These are phyloP conservation scores for Triplophysa siluroides DNA, from an alignment of 2,113 vertebrate genomes.

Conservation along the genomic window DNA sequence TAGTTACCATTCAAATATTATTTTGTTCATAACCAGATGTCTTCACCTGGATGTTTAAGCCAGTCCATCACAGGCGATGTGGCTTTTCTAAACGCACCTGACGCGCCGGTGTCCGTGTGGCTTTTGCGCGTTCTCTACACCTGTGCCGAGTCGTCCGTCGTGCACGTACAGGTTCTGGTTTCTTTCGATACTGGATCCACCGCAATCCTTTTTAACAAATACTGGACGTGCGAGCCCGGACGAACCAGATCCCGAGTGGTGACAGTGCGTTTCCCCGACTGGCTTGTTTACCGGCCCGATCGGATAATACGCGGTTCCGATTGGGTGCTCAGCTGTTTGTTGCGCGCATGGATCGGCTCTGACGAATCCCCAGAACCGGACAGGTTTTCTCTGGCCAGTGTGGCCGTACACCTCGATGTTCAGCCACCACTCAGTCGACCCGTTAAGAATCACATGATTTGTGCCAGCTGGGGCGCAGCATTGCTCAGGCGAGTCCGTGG, in stretches of 20 bases:
- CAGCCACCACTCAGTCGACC: slow-evolving; percentile 65
- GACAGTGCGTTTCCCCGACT: slow-evolving; percentile 71
- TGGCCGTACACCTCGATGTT: slow-evolving; percentile 59
- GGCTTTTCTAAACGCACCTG: slow-evolving; percentile 70
- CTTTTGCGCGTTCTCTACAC: slow-evolving; percentile 65
- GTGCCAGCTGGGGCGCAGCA: slow-evolving; percentile 64
- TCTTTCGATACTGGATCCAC: slow-evolving; percentile 65
- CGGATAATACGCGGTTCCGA: slow-evolving; percentile 62
- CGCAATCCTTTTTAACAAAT: slow-evolving; percentile 55
- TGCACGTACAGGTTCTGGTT: slow-evolving; percentile 67
- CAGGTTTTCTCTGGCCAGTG: slow-evolving; percentile 45
- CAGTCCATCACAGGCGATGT: slow-evolving; percentile 54
- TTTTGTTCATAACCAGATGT: slow-evolving; percentile 32
- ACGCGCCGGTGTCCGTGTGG: slow-evolving; percentile 56
- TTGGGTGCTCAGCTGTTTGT: slow-evolving; percentile 63
- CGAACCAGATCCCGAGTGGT: slow-evolving; percentile 49
- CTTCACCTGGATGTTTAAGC: not conserved
- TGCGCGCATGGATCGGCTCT: slow-evolving; percentile 59
- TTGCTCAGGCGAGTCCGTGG: slow-evolving; percentile 53
- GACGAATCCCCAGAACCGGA: slow-evolving; percentile 35
- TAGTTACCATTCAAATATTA: not conserved
- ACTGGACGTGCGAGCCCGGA: slow-evolving; percentile 70
- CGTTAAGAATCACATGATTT: slow-evolving; percentile 69
- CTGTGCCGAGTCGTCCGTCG: slow-evolving; percentile 62
- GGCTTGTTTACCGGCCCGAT: slow-evolving; percentile 76